Base-by-base conservation (phyloP, 2,113 vertebrate genomes). In the Sylvilagus bachmani region DNA sequence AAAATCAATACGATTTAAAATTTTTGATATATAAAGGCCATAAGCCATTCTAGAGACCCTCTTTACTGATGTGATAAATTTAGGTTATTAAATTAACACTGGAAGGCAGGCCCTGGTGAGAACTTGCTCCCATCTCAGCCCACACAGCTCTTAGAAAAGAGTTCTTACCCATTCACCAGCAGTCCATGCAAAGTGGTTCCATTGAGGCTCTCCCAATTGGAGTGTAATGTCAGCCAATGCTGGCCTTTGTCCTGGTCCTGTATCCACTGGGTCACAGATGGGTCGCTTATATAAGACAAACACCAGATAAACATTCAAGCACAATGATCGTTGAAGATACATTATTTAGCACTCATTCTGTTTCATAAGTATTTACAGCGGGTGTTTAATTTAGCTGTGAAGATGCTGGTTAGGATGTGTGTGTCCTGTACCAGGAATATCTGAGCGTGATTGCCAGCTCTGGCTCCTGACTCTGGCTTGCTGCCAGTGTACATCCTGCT, bases 111-210 rank as follows among this genome's bases (percentile, higher is more conserved):
- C 36, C 22, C n/a, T 38, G 21, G 9, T n/a, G 12, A 27, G 1
- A 66, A 27, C 17, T 67, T 29, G 3, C 3, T 44, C 4, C 19
- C 24, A 38, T 36, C 44, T 38, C 17, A 44, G 31, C 33, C 19
- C 31, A 9, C 31, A 19, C 0, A 31, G 85, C 94, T 98, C 14
- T 62, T 3, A 29, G 38, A 49, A 38, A 33, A 36, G 58, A 3
- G 0, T 7, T 62, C 99, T 99, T 99, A 98, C 99, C 99, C 97
- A 90, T 98, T 98, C 91, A 99, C 98, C 95, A 99, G 98, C 7
- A 99, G 98, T 1, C 96, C 98, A 0, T 99, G 99, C 88, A 99
- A 96, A 27, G 99, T 98, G 11, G 98, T 99, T 1, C 97, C 97
- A 21, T 99, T 99, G 96, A 97, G 98, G 75, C 55, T 98, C 79